These are phyloP conservation scores for Littorina saxatilis DNA, from an alignment of 1,140 invertebrate genomes.

Conservation along the genomic window DNA sequence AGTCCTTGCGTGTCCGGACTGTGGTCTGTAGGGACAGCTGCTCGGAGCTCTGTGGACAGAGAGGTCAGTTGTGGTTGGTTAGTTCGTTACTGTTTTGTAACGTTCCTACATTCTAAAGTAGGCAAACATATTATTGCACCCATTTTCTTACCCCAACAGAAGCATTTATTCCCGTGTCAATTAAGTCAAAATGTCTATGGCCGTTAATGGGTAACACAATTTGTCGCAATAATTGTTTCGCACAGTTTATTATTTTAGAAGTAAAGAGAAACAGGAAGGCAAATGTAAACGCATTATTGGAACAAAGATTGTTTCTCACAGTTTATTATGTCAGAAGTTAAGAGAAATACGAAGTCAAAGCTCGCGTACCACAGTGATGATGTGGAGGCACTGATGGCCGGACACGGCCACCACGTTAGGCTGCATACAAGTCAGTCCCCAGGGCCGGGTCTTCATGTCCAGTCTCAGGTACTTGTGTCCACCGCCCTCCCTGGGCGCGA, in stretches of 20 bases:
- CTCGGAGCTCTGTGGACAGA: slow-evolving; percentile 16
- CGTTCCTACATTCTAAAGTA: not conserved
- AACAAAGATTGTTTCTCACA: too few relatives aligned
- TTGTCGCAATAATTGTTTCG: too few relatives aligned
- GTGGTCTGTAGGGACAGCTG: slow-evolving; percentile 30
- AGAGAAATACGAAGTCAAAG: too few relatives aligned
- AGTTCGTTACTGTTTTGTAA: not conserved
- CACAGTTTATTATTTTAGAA: too few relatives aligned
- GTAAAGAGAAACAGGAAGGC: too few relatives aligned
- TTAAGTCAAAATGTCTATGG: too few relatives aligned
- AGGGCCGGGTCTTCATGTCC: slow-evolving; percentile 26
- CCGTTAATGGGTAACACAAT: too few relatives aligned
- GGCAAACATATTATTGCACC: too few relatives aligned
- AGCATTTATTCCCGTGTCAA: too few relatives aligned
- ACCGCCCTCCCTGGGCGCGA: not conserved
- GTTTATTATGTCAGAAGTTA: too few relatives aligned
- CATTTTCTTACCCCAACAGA: too few relatives aligned
- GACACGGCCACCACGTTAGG: slow-evolving; percentile 34
- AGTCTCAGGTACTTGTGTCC: not conserved
- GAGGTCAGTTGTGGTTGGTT: not conserved
- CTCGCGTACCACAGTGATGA: slow-evolving; percentile 42
- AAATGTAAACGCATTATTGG: too few relatives aligned
- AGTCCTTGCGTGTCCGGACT: slow-evolving; percentile 33
- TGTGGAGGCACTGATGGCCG: slow-evolving; percentile 38
- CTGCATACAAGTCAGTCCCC: slow-evolving; percentile 35